A percentile compares a stretch with the other conserved stretches of the same genome.
Conservation (phyloP, 2,797 vertebrate species). For the Sebastes minor region DNA sequence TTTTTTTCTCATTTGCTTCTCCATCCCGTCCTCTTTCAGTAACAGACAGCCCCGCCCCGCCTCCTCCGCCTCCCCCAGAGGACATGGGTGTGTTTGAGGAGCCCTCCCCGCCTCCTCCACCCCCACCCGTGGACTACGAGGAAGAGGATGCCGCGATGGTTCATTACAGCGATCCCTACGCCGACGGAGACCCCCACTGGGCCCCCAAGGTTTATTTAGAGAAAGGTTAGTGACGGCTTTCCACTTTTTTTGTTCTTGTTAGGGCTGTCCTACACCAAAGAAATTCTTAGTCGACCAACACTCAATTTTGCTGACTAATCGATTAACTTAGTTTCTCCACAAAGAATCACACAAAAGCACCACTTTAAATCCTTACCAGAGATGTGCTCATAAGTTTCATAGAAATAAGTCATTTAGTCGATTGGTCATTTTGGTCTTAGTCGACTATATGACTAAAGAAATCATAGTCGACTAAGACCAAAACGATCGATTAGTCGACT, state of each 20-base stretch:
- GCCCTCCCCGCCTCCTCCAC: slow-evolving; percentile 93
- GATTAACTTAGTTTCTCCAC: no score
- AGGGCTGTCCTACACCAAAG: no score
- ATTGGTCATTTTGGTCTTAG: no score
- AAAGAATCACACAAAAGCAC: no score
- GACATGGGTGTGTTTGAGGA: slow-evolving; percentile 95
- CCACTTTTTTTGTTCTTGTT: not conserved
- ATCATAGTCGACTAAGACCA: no score
- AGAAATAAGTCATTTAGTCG: no score
- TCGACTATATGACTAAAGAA: no score
- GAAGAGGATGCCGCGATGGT: slow-evolving; percentile 96
- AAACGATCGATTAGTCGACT: no score
- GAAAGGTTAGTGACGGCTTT: slow-evolving; percentile 85
- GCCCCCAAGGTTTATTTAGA: slow-evolving; percentile 96
- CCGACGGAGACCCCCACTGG: slow-evolving; percentile 97
- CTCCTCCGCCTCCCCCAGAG: slow-evolving; percentile 95
- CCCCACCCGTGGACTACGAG: slow-evolving; percentile 97
- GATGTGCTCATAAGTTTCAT: no score
- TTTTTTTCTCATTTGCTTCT: not conserved
- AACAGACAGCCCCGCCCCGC: slow-evolving; percentile 96
- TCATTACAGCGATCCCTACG: slow-evolving; percentile 96
- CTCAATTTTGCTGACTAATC: no score
- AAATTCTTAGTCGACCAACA: no score
- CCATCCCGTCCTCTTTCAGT: slow-evolving; percentile 79
- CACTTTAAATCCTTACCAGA: no score